Conservation (phyloP, 2,888 invertebrate genomes). For the Micropterix aruncella region DNA sequence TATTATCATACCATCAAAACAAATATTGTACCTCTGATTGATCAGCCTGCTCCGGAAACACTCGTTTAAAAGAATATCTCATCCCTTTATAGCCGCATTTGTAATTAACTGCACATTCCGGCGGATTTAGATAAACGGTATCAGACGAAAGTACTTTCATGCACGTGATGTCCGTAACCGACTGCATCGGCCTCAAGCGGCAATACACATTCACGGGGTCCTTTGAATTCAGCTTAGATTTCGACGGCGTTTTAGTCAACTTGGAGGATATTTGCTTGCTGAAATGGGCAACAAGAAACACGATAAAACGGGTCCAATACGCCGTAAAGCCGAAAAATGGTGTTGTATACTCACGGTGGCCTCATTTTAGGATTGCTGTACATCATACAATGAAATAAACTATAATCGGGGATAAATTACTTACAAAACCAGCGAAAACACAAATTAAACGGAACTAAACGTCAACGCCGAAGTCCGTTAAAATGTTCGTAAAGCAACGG, state of each 20-base stretch:
- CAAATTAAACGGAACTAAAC: background rate
- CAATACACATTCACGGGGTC: conserved; percentile 86
- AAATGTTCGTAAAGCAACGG: no score
- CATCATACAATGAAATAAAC: background rate
- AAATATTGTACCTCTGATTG: conserved; percentile 71
- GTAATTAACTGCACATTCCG: conserved; percentile 45
- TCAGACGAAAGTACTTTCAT: conserved; percentile 56
- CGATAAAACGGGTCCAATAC: no score
- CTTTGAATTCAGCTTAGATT: conserved; percentile 28
- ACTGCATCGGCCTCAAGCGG: conserved; percentile 65
- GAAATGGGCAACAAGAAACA: no score
- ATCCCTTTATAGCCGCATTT: conserved; percentile 50
- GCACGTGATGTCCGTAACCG: conserved; percentile 49
- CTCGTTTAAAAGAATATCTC: conserved; percentile 67
- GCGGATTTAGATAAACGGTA: conserved; percentile 50
- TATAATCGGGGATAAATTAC: background rate
- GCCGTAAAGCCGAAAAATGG: background rate
- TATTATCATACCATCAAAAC: no score
- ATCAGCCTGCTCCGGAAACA: conserved; percentile 65
- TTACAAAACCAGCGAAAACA: background rate
- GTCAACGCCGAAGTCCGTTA: background rate
- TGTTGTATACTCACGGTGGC: background rate
- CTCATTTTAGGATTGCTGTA: background rate
- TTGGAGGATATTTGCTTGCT: conserved; percentile 20
- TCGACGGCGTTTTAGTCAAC: conserved; percentile 23